Conservation (phyloP, 2,113 vertebrate species). For the Pampusana beccarii region DNA sequence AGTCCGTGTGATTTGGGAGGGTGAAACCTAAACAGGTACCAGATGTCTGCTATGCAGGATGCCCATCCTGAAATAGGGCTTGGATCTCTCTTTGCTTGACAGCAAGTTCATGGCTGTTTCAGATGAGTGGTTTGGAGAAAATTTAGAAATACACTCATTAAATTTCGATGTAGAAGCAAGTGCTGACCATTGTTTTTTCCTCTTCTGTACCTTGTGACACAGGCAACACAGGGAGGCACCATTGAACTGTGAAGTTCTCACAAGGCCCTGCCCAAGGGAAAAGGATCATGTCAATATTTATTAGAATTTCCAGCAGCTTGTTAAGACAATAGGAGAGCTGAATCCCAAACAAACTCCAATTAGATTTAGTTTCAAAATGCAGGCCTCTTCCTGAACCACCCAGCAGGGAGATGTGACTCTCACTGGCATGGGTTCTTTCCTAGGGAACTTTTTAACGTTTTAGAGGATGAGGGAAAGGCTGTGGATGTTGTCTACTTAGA, state of each 20-base stretch:
- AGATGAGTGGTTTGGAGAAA: neutral
- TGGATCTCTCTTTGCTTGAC: neutral
- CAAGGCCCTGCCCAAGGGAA: neutral
- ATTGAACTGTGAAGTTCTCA: neutral
- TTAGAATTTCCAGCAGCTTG: conserved; percentile 29
- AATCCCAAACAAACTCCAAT: conserved; percentile 54
- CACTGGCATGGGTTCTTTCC: neutral
- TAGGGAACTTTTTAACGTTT: neutral
- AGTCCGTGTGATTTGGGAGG: neutral
- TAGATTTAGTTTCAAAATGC: conserved; percentile 51
- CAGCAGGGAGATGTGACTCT: neutral
- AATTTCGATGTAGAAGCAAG: neutral
- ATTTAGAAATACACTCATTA: neutral
- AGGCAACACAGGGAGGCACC: conserved; percentile 27
- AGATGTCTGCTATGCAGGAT: neutral
- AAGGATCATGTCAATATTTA: conserved; percentile 49
- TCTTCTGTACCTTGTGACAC: neutral
- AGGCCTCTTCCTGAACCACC: neutral
- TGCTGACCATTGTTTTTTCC: neutral
- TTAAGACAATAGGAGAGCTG: conserved; percentile 45
- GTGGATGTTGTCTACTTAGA: too few relatives aligned
- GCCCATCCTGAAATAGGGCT: neutral
- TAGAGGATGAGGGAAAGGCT: too few relatives aligned
- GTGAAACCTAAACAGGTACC: neutral
- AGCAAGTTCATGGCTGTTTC: neutral